Evolutionary conservation across 1,140 invertebrate species (phyloP), one percentile per base, ranked within the genome.

Genomic region (Lasaia peninsularis): DNA sequence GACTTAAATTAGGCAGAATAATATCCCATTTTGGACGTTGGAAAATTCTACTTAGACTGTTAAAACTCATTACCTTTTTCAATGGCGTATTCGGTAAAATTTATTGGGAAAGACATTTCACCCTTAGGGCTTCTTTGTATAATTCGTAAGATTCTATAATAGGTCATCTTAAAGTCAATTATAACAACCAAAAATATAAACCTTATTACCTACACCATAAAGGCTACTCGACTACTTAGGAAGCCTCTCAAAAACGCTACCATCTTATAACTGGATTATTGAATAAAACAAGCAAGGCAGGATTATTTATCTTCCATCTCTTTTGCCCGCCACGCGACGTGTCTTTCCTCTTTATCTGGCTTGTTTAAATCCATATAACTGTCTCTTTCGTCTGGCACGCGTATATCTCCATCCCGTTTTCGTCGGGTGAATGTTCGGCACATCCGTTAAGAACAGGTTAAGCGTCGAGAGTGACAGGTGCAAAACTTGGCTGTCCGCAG

Each of bases 391-490:
- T 40, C 11, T 62, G 70, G 67, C 70, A 73, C 70, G 67, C 70
- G 69, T 73, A 70, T 70, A 57, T 32, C 14, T 33, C 65, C 21
- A 33, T 73, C 70, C 37, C 49, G n/a, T 35, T 65, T 63, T 32
- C 60, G 16, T 56, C 64, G 67, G 70, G 70, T 73, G 58, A 73
- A 73, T 61, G 70, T 33, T 60, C 70, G 70, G 40, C 40, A 70
- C 70, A 67, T 73, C 70, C 70, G 70, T 48, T 52, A 48, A 60
- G 33, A 67, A 73, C 70, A 52, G 52, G 70, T 73, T 56, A 48
- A 20, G 40, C 40, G 40, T 48, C 28, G 33, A 57, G 53, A 56
- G 50, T 68, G 68, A 69, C 70, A 73, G 70, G 70, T 73, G 70
- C 53, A 61, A 61, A 61, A 61, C 59, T 56, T 52, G 58, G 58